Percentiles rank a stretch among this genome's conserved stretches.
Evolutionary conservation across 2,113 vertebrate genomes (phyloP).

Genomic region (Saiga tatarica): DNA sequence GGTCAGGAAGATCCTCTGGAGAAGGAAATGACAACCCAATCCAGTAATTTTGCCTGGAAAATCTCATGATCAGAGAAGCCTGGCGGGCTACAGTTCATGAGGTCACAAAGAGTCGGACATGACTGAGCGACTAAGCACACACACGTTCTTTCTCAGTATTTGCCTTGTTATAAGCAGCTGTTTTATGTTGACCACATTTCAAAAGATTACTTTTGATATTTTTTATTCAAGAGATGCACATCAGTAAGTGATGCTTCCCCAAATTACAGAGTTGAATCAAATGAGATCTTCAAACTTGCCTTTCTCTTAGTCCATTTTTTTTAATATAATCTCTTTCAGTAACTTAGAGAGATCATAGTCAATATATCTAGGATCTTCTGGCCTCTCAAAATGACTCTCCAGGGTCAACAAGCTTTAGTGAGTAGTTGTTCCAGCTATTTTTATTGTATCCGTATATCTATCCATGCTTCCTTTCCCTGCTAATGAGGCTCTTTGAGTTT

Average conservation of each 20-base stretch:
- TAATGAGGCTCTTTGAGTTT: background rate
- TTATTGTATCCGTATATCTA: background rate
- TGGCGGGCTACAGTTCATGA: background rate
- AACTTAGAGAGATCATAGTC: background rate
- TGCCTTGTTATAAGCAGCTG: background rate
- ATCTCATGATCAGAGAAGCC: background rate
- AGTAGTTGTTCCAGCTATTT: background rate
- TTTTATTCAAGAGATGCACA: background rate
- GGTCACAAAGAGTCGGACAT: background rate
- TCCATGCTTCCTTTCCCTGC: background rate
- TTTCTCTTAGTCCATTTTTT: background rate
- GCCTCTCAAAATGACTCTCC: background rate
- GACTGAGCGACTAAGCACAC: background rate
- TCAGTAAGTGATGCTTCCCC: background rate
- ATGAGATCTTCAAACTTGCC: background rate
- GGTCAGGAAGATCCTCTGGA: background rate
- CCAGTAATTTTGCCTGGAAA: background rate
- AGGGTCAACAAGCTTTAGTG: background rate
- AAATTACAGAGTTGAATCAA: background rate
- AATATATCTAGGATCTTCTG: background rate
- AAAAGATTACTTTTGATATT: background rate
- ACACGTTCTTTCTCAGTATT: background rate
- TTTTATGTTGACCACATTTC: background rate
- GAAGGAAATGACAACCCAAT: background rate
- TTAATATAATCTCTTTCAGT: background rate